A percentile compares a stretch with the other conserved stretches of the same genome.
phyloP scores from a whole-genome alignment of 2,113 vertebrate species.

The Pygathrix nemaeus region DNA sequence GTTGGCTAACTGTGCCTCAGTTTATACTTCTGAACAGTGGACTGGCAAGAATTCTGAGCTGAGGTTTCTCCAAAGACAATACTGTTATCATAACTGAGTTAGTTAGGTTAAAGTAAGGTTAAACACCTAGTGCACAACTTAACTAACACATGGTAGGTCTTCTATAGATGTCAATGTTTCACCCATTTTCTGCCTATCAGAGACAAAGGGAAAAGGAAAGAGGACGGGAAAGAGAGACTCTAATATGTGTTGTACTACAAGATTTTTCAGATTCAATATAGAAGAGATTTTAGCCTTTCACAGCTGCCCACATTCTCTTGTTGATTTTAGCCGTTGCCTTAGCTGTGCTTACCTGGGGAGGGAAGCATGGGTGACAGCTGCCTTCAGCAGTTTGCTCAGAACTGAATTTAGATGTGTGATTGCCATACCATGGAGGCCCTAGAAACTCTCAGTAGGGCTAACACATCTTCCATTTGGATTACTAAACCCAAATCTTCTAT shows the following conservation, averaged over 20 bases:
- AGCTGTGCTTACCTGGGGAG: background rate
- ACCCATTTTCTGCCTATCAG: background rate
- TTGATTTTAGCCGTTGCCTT: background rate
- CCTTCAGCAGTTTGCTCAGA: background rate
- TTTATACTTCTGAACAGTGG: background rate
- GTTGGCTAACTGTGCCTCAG: background rate
- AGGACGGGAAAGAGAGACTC: background rate
- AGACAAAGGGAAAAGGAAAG: background rate
- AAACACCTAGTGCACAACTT: background rate
- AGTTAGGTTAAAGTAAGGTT: background rate
- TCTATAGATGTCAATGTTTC: background rate
- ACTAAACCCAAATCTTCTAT: background rate
- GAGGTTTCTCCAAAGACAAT: background rate
- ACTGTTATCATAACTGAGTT: background rate
- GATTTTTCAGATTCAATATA: background rate
- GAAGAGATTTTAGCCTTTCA: background rate
- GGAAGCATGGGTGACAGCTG: background rate
- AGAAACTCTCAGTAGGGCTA: background rate
- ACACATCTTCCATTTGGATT: background rate
- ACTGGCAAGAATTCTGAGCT: background rate
- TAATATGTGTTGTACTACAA: background rate
- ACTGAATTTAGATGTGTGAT: background rate
- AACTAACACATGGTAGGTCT: background rate
- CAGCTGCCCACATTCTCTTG: background rate
- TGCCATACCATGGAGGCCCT: background rate